Evolutionary conservation across 2,888 invertebrate species (phyloP), one percentile per base, ranked within the genome.

Genomic region (Chloroclystis v-ata): DNA sequence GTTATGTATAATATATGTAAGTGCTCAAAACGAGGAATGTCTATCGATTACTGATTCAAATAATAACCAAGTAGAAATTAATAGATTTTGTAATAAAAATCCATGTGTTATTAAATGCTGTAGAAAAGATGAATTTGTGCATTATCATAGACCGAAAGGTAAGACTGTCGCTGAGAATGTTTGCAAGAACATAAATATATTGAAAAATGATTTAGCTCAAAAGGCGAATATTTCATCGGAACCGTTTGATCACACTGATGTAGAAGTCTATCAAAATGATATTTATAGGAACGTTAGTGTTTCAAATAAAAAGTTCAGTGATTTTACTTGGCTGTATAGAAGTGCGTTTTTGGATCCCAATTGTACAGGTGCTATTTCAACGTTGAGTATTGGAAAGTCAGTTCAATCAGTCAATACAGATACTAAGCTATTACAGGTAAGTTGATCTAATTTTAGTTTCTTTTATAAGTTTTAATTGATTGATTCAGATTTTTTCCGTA

Each of bases 21-120:
- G 5, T 20, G 2, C 20, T 20, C 3, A 20, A 20, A 20, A 5
- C 26, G 26, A 6, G 8, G 26, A 26, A 6, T 26, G 26, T 26
- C 8, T 9, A 26, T n/a, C 20, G 7, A 7, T 35, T 10, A 49
- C 45, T 4, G 49, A 49, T 25, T 2, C 37, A 25, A 25, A 38
- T 1, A 2, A 13, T 6, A 42, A 42, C 2, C 4, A 42, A 10
- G 16, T 45, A 9, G 33, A 42, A 5, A 5, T 24, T 12, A 3
- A 37, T 4, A 45, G 29, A 3, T 33, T 14, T 28, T 44, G 44
- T n/a, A 28, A 9, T 7, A 14, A 16, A 28, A 52, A 39, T 11
- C 32, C 47, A 1, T 55, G 55, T 13, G 1, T 52, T 10, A 10
- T 41, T 0, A 55, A 55, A 37, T 55, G 55, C 10, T 55, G 55